These are phyloP conservation scores for Chiroxiphia lanceolata DNA, from an alignment of 2,797 vertebrate genomes.

Conservation along the genomic window DNA sequence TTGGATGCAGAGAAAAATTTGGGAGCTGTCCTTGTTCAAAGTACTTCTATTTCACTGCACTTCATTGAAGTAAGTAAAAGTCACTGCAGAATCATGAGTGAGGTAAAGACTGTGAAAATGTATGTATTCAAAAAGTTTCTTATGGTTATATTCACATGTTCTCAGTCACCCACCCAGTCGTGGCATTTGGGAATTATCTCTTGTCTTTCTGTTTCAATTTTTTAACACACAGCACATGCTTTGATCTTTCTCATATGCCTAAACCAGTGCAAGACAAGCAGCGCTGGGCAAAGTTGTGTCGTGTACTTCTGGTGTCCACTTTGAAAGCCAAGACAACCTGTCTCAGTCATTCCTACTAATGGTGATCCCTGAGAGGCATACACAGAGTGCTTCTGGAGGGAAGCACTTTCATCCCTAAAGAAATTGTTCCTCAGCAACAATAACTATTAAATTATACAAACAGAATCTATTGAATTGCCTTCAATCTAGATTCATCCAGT, in stretches of 20 bases:
- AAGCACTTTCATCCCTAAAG: background rate
- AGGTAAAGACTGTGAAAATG: background rate
- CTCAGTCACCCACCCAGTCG: background rate
- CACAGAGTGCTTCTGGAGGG: background rate
- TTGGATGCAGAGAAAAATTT: background rate
- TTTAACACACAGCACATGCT: accelerated
- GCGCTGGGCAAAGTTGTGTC: accelerated
- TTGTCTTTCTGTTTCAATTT: background rate
- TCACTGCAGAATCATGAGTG: background rate
- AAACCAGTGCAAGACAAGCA: background rate
- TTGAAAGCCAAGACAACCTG: background rate
- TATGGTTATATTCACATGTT: background rate
- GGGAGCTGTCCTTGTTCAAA: background rate
- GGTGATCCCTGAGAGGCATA: background rate
- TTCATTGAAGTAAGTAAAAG: background rate
- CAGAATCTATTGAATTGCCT: background rate
- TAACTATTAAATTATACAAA: background rate
- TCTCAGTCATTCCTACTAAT: background rate
- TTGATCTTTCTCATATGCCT: background rate
- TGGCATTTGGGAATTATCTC: background rate
- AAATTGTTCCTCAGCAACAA: background rate
- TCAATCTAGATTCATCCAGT: background rate
- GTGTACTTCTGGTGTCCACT: background rate
- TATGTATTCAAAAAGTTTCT: background rate
- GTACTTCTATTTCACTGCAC: background rate